Percentiles rank a stretch among this genome's conserved stretches.
Conservation (phyloP, 1,140 invertebrate genomes). For the Lepidurus apus region DNA sequence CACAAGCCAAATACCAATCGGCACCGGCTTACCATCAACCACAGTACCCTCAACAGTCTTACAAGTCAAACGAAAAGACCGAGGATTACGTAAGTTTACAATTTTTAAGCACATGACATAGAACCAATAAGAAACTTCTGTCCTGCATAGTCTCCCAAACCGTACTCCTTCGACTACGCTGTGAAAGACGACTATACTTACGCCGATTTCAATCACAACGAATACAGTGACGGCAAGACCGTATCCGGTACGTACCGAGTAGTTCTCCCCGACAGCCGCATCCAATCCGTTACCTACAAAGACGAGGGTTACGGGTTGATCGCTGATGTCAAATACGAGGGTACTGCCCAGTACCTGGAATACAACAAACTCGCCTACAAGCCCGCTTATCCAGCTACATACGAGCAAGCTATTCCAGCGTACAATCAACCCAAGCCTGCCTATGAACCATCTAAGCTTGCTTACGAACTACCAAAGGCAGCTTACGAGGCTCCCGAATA, state of each 20-base stretch:
- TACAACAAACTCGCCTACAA: conserved; percentile 26
- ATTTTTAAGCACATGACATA: neutral
- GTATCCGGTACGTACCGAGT: conserved; percentile 36
- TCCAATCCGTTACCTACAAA: conserved; percentile 35
- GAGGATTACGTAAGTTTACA: neutral
- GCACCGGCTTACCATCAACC: neutral
- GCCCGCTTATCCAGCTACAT: neutral
- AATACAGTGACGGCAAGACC: conserved; percentile 35
- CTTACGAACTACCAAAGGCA: neutral
- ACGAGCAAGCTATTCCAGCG: neutral
- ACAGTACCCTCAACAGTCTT: neutral
- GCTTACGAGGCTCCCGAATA: neutral
- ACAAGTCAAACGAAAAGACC: neutral
- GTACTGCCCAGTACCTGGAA: conserved; percentile 57
- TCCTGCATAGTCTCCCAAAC: conserved; percentile 24
- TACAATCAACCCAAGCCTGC: neutral
- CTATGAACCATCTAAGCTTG: neutral
- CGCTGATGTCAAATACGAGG: conserved; percentile 47
- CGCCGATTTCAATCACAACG: conserved; percentile 36
- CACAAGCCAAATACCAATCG: neutral
- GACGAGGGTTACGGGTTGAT: conserved; percentile 29
- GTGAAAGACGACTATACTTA: conserved; percentile 37
- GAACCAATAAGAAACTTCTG: neutral
- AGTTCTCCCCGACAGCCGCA: conserved; percentile 36
- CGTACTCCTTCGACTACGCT: conserved; percentile 36